These are phyloP conservation scores for Orycteropus afer DNA, from an alignment of 2,113 vertebrate species.

Conservation along the genomic window DNA sequence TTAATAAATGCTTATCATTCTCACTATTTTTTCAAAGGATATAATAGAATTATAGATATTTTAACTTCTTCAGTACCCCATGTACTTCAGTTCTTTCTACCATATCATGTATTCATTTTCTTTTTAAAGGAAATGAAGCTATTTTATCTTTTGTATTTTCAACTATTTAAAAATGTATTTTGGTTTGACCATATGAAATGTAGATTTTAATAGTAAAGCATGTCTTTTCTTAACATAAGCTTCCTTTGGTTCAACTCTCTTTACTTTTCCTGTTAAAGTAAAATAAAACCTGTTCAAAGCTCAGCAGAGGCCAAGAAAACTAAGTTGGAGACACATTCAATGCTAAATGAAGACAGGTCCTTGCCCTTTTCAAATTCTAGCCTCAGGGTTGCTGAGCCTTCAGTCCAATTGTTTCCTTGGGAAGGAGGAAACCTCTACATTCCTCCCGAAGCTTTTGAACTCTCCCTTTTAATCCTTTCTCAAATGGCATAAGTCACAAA, in stretches of 20 bases:
- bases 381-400: constrained; percentile 42
- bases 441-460: constrained; percentile 41
- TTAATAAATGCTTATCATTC: background rate
- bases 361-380: constrained; percentile 42
- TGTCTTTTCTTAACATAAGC: background rate
- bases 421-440: background rate
- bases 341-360: background rate
- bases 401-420: background rate
- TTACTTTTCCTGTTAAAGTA: background rate
- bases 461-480: constrained; percentile 46
- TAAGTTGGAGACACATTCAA: background rate
- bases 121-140: background rate
- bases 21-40: background rate
- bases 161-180: background rate
- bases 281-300: background rate
- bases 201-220: background rate
- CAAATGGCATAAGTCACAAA: background rate
- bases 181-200: background rate
- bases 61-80: background rate
- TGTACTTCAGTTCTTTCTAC: too few species aligned
- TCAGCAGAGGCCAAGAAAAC: background rate
- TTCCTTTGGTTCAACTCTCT: background rate
- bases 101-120: rapidly evolving
- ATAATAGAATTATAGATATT: background rate
- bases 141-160: rapidly evolving